Evolutionary conservation across 2,888 invertebrate genomes (phyloP), one percentile per base, ranked within the genome.

Genomic region (Apotomis betuletana): DNA sequence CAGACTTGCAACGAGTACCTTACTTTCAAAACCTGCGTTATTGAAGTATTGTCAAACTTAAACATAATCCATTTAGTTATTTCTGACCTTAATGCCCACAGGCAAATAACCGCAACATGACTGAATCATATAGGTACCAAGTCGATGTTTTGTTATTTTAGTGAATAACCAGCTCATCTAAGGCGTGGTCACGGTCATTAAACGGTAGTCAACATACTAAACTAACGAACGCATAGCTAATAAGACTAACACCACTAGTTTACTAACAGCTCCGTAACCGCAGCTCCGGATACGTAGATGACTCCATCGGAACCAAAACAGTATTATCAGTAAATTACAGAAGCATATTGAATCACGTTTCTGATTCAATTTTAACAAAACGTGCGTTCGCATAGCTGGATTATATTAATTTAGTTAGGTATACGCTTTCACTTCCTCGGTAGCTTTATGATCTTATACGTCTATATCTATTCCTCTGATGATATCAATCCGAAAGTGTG

Each of bases 271-370:
- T 46, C 64, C 46, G 13, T 27, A 51, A 62, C 65, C 62, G 62
- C 12, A 63, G 46, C 46, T 51, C 46, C 44, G 15, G 51, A 67
- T 58, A 71, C 67, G 67, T 57, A 41, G 61, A 73, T 57, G 52
- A 49, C 49, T 68, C 36, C 68, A 70, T 59, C 65, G 54, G 72
- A 67, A 69, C 49, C 46, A 46, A 61, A 54, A 46, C 49, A 65
- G 10, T 54, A 51, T 55, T 63, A 58, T 46, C 67, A 57, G 51
- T 67, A 62, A 63, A 62, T 54, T 65, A 69, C 52, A 61, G 54
- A 44, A 61, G 54, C 36, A 44, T 73, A 77, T 75, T 73, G 74
- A 75, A 69, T 77, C 77, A 77, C 78, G 75, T 75, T 70, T 73
- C 67, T 69, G 67, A 70, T 69, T 68, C 61, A 71, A 77, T 74